phyloP scores from a whole-genome alignment of 1,140 invertebrate genomes.

The Sinonovacula constricta region DNA sequence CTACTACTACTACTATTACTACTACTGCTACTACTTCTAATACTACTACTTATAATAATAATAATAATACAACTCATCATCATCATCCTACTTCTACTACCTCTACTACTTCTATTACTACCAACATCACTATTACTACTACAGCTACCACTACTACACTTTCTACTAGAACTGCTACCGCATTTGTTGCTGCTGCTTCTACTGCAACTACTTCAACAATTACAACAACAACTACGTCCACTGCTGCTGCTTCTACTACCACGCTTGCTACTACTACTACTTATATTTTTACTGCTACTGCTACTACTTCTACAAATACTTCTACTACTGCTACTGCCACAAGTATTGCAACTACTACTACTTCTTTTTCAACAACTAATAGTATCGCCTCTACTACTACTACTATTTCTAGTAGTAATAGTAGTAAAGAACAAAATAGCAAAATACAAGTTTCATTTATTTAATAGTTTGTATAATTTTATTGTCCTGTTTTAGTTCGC shows the following conservation, averaged over 20 bases:
- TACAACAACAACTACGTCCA: background rate
- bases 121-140: background rate
- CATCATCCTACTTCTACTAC: background rate
- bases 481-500: no score
- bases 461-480: no score
- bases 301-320: background rate
- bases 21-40: background rate
- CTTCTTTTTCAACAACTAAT: background rate
- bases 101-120: background rate
- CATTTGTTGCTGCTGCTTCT: background rate
- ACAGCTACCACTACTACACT: background rate
- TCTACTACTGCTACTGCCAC: slow-evolving; percentile 1
- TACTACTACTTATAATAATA: slow-evolving; percentile 12
- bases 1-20: slow-evolving; percentile 4
- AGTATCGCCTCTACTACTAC: slow-evolving; percentile 45
- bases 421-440: no score
- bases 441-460: no score
- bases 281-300: background rate
- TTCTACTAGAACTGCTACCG: background rate
- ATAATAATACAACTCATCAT: background rate
- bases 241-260: background rate
- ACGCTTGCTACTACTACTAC: background rate
- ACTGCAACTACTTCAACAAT: background rate
- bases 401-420: slow-evolving; percentile 60
- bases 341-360: background rate